Evolutionary conservation across 2,113 vertebrate species (phyloP).

Genomic region (Ceyx melanurus): DNA sequence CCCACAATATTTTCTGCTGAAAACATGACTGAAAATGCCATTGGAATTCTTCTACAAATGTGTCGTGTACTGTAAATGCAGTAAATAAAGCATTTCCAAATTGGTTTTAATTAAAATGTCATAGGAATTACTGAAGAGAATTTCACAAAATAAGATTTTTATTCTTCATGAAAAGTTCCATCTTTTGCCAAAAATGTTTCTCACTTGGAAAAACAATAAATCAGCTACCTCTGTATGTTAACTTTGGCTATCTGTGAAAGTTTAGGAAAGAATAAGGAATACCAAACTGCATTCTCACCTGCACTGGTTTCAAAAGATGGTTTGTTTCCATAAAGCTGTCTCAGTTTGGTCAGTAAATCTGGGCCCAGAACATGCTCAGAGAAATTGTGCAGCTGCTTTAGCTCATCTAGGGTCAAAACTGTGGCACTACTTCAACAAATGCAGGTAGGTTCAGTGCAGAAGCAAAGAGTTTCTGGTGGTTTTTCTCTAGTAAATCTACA

Average conservation of each 20-base stretch:
- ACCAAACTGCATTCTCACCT: background rate
- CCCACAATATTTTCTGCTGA: background rate
- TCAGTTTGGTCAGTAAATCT: rapidly evolving
- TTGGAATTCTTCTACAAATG: background rate
- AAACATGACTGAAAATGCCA: background rate
- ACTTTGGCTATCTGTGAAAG: background rate
- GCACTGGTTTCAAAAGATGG: background rate
- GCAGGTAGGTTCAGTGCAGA: background rate
- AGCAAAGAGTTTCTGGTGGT: background rate
- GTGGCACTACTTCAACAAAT: background rate
- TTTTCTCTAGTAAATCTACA: background rate
- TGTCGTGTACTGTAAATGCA: background rate
- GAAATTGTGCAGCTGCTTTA: background rate
- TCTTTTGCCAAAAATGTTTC: background rate
- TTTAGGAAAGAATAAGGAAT: background rate
- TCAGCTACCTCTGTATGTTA: background rate
- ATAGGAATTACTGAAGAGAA: background rate
- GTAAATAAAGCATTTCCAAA: conserved; percentile 53
- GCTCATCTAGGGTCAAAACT: background rate
- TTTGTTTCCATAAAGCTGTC: conserved; percentile 7
- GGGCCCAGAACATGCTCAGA: background rate
- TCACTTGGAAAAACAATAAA: background rate
- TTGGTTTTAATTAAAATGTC: conserved; percentile 45
- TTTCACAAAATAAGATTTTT: background rate
- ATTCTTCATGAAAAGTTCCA: background rate